These are phyloP conservation scores for Arvicanthis niloticus DNA, from an alignment of 2,113 vertebrate genomes.

Conservation along the genomic window DNA sequence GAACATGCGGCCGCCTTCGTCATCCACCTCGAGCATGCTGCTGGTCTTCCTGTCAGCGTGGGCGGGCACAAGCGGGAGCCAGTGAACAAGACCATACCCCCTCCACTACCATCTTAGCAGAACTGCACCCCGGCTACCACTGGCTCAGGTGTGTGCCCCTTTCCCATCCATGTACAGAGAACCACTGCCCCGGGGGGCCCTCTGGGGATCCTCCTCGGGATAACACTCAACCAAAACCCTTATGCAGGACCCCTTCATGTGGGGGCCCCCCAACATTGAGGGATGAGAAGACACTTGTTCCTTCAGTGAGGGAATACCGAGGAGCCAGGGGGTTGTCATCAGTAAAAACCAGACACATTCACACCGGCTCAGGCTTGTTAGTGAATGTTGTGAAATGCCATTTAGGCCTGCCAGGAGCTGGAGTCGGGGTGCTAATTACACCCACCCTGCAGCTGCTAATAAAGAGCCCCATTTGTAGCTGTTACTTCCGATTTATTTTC, in stretches of 20 bases:
- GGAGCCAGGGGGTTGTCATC: background rate
- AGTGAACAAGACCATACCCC: background rate
- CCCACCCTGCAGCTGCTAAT: background rate
- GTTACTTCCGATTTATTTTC: background rate
- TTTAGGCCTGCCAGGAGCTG: background rate
- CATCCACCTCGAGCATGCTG: slow-evolving; percentile 97
- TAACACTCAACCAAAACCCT: background rate
- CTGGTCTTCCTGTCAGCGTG: slow-evolving; percentile 90
- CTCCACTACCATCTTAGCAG: accelerated
- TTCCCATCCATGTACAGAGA: background rate
- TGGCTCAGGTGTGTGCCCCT: too few species aligned
- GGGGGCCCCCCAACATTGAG: background rate
- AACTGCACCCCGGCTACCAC: accelerated
- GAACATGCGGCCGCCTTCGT: slow-evolving; percentile 97
- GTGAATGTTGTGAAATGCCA: background rate
- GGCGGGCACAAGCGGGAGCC: background rate
- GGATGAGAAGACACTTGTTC: too few species aligned
- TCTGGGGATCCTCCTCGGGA: accelerated
- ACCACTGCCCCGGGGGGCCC: too few species aligned
- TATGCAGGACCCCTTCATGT: background rate
- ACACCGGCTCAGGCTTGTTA: background rate
- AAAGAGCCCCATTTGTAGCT: background rate
- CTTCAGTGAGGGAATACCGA: background rate
- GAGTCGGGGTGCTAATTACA: background rate
- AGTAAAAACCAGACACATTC: background rate